A percentile compares a stretch with the other conserved stretches of the same genome.
Evolutionary conservation across 1,140 invertebrate genomes (phyloP).

Genomic region (Orussus abietinus): DNA sequence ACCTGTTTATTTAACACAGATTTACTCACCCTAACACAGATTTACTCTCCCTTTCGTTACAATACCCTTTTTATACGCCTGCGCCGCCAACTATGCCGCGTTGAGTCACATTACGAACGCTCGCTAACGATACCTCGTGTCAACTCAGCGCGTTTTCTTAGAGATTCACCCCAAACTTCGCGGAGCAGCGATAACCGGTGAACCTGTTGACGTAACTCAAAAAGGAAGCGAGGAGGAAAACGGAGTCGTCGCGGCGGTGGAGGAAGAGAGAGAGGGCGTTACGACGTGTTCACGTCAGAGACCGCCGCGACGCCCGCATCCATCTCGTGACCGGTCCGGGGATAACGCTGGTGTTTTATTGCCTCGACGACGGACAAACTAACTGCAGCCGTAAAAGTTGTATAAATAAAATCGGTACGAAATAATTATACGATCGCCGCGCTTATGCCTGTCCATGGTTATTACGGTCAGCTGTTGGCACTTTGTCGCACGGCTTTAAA

Average conservation of each 20-base stretch:
- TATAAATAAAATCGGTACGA: conserved; percentile 36
- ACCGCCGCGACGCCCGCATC: conserved; percentile 43
- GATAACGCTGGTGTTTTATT: conserved; percentile 21
- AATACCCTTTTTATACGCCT: no score
- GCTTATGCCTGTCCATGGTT: neutral
- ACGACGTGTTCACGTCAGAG: conserved; percentile 44
- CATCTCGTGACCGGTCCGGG: conserved; percentile 26
- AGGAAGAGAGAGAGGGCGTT: no score
- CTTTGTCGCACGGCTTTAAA: conserved; percentile 25
- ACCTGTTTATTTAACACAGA: no score
- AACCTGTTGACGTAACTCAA: conserved; percentile 49
- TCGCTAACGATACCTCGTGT: no score
- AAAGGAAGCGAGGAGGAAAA: conserved; percentile 70
- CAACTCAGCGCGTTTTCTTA: no score
- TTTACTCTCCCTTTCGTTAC: no score
- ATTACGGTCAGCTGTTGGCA: conserved; percentile 32
- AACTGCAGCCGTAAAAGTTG: conserved; percentile 34
- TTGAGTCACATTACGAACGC: no score
- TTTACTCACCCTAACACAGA: no score
- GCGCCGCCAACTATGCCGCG: no score
- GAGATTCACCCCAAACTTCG: conserved; percentile 7
- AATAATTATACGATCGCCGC: conserved; percentile 24
- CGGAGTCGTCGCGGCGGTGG: no score
- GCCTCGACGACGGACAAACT: conserved; percentile 20
- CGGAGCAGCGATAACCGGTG: neutral